Evolutionary conservation across 2,797 vertebrate species (phyloP).

Genomic region (Hafferia zeledoni): DNA sequence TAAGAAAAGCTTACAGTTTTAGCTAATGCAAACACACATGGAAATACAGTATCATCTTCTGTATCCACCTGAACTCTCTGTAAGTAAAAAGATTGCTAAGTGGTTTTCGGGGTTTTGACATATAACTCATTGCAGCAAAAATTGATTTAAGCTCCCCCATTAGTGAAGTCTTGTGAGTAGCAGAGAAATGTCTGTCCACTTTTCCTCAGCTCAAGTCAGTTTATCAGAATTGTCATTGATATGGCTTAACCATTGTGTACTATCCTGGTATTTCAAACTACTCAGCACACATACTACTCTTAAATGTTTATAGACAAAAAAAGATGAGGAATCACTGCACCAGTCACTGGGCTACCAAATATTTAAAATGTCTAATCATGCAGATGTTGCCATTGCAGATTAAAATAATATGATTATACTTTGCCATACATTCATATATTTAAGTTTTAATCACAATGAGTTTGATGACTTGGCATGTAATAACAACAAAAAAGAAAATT

Average conservation of each 20-base stretch:
- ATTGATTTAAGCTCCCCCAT: background rate
- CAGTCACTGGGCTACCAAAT: background rate
- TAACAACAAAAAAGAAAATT: background rate
- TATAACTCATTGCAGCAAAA: background rate
- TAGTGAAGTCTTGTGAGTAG: background rate
- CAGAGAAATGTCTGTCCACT: background rate
- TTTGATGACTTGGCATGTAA: background rate
- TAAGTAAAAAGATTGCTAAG: background rate
- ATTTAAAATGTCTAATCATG: background rate
- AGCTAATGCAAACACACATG: background rate
- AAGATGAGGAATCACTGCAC: background rate
- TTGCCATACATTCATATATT: background rate
- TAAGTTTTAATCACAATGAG: background rate
- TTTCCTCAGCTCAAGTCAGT: background rate
- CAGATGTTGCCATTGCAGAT: background rate
- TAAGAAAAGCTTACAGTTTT: background rate
- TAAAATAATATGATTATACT: background rate
- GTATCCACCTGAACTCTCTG: background rate
- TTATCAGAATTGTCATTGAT: background rate
- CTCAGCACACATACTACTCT: background rate
- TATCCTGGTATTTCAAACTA: background rate
- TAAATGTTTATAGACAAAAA: background rate
- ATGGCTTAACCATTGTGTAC: background rate
- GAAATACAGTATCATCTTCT: background rate
- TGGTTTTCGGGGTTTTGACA: constrained; percentile 8